These are phyloP conservation scores for Sepioteuthis lessoniana DNA, from an alignment of 2,888 invertebrate genomes.

Conservation along the genomic window DNA sequence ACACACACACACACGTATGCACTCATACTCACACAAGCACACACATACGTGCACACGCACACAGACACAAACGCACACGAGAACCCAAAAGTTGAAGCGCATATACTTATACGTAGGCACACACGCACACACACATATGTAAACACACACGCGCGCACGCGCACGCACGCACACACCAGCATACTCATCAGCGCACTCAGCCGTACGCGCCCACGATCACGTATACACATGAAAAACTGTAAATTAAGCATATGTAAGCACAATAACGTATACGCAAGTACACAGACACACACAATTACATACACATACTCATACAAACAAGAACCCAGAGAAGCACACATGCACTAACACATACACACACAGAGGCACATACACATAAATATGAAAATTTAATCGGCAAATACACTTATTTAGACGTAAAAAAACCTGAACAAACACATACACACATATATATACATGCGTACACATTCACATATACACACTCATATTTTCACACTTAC, in stretches of 20 bases:
- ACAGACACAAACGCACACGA: not conserved
- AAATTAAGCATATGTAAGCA: not conserved
- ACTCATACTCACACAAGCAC: no score
- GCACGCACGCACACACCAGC: not conserved
- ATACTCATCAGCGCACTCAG: not conserved
- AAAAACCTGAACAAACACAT: no score
- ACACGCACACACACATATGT: not conserved
- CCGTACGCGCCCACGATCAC: not conserved
- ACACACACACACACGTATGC: not conserved
- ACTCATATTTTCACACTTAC: no score
- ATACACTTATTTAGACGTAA: no score
- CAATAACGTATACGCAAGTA: not conserved
- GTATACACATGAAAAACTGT: not conserved
- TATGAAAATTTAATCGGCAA: no score
- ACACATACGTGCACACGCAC: not conserved
- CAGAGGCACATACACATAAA: not conserved
- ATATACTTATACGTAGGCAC: no score
- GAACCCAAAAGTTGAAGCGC: no score
- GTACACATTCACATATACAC: not conserved
- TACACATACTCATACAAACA: not conserved
- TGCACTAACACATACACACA: not conserved
- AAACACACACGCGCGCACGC: not conserved
- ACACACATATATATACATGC: no score
- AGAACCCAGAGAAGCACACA: not conserved
- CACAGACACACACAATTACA: not conserved